Evolutionary conservation across 2,797 vertebrate genomes (phyloP).

Genomic region (Pantherophis vulpinus): DNA sequence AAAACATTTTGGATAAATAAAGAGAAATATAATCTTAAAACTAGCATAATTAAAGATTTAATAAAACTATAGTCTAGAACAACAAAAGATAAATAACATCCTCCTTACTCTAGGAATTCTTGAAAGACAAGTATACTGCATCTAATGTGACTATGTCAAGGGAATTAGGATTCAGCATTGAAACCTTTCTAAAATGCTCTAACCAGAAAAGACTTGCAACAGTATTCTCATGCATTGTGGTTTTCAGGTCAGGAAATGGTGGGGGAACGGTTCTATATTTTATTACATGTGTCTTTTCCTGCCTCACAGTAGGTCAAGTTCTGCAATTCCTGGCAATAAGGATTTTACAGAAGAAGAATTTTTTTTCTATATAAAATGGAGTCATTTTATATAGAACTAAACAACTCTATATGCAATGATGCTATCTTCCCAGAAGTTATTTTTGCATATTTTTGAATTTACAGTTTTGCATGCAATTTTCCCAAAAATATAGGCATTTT

Average conservation of each 20-base stretch:
- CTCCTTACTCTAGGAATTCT: neutral
- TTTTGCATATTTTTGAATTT: neutral
- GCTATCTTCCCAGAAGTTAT: neutral
- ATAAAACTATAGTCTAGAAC: neutral
- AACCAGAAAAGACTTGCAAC: neutral
- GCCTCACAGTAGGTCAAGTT: neutral
- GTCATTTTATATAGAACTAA: neutral
- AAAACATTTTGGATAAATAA: neutral
- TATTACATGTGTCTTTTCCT: neutral
- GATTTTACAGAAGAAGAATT: neutral
- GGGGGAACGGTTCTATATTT: neutral
- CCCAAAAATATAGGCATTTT: neutral
- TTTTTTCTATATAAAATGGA: neutral
- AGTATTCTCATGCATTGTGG: neutral
- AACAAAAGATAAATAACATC: neutral
- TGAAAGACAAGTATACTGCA: neutral
- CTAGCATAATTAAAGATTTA: neutral
- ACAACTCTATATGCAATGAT: neutral
- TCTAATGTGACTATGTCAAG: conserved; percentile 21
- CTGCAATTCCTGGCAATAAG: neutral
- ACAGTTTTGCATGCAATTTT: neutral
- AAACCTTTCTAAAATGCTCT: neutral
- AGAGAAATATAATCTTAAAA: neutral
- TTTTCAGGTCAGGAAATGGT: neutral
- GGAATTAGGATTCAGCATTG: conserved; percentile 19